Conservation (phyloP, 2,888 invertebrate genomes). For the Drosophila nr. perissopoda region DNA sequence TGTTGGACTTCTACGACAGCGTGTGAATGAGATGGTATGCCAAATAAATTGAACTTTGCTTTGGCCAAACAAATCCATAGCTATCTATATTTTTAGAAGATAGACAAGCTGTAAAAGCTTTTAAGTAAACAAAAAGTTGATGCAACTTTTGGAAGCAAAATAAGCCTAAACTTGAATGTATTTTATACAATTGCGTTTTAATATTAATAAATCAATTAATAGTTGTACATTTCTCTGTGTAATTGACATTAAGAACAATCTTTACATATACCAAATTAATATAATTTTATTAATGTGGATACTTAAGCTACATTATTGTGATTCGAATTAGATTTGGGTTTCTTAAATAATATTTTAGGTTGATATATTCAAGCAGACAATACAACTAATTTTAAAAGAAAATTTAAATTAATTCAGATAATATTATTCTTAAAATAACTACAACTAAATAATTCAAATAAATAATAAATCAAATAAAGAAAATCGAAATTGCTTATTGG, state of each 20-base stretch:
- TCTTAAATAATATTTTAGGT: not conserved
- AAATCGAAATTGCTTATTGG: not conserved
- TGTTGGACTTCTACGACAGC: conserved; percentile 42
- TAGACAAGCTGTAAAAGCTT: not conserved
- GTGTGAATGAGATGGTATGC: conserved; percentile 60
- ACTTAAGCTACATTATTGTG: not conserved
- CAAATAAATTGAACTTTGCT: conserved; percentile 4
- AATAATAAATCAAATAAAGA: not conserved
- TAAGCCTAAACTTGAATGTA: not conserved
- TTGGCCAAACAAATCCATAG: not conserved
- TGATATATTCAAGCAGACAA: not conserved
- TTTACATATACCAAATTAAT: not conserved
- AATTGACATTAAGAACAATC: not conserved
- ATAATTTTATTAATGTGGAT: not conserved
- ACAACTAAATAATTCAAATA: no score
- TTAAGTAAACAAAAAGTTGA: not conserved
- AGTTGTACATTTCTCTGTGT: not conserved
- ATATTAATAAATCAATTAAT: not conserved
- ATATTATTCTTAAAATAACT: no score
- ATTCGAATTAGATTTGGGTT: not conserved
- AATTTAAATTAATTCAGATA: no score
- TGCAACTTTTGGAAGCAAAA: not conserved
- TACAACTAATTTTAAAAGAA: not conserved
- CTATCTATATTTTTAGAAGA: not conserved
- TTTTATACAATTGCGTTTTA: not conserved